Base-by-base conservation (phyloP, 2,113 vertebrate genomes). In the Oncorhynchus masou region DNA sequence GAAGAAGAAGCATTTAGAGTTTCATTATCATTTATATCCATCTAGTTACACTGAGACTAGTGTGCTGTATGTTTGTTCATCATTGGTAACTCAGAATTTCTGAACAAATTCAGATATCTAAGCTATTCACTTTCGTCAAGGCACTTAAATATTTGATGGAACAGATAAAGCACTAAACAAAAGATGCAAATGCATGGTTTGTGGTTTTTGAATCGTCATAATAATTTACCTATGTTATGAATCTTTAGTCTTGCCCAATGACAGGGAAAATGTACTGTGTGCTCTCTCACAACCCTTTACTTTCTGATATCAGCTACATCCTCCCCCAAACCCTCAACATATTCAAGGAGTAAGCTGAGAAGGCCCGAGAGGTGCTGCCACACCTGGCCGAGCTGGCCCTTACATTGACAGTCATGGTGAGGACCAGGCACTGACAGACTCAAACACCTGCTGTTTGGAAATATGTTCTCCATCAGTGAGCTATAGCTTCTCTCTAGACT, bases 381-480 rank as follows among this genome's bases (percentile, higher is more conserved):
- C 87, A 91, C 91, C 92, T 94, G 93, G 91, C 84, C 90, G 84
- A 90, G 85, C 89, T 77, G 75, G 74, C 71, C 83, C 92, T 92
- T 92, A 93, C 85, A 87, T 88, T 87, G 92, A 90, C 85, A 89
- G 90, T 85, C 88, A 84, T 86, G 88, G 83, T 88, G 91, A 91
- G 84, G 88, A 92, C 86, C 88, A 89, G 89, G 87, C 88, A 87
- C 85, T 91, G 91, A 93, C 90, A 88, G 87, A 89, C 88, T 91
- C 91, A 91, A 91, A 91, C 92, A 94, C 92, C 92, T 93, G 89
- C 88, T 92, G 92, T 92, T 93, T 90, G 85, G 81, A 84, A 92
- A 92, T 93, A 93, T 92, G 92, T 93, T 92, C 92, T 91, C 92
- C 92, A 91, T 93, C 93, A 92, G 85, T 90, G 89, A 91, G 86